Evolutionary conservation across 2,113 vertebrate genomes (phyloP).

Genomic region (Heptranchias perlo): DNA sequence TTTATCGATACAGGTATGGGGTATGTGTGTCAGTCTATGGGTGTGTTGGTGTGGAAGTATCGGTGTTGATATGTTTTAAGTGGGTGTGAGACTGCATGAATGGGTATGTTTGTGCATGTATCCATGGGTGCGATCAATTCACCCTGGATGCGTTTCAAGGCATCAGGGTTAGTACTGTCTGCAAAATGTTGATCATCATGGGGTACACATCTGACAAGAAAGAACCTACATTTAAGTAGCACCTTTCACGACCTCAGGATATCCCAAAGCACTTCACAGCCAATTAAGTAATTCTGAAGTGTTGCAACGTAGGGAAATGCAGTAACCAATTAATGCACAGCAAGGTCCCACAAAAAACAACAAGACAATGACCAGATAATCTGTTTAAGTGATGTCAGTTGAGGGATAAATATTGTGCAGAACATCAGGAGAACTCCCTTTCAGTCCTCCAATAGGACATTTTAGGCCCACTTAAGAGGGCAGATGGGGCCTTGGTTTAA

Average conservation of each 20-base stretch:
- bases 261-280: background rate
- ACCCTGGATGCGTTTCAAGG: background rate
- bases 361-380: background rate
- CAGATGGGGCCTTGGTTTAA: background rate
- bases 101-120: background rate
- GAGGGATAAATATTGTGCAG: background rate
- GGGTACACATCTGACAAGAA: background rate
- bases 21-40: background rate
- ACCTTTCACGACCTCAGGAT: background rate
- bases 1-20: background rate
- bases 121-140: background rate
- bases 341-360: background rate
- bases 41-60: background rate
- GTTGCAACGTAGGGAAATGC: background rate
- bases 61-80: background rate
- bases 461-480: background rate
- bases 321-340: background rate
- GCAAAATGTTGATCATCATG: background rate
- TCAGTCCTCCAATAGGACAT: background rate
- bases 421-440: background rate
- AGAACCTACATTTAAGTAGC: background rate
- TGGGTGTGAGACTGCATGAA: background rate
- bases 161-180: background rate
- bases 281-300: background rate
- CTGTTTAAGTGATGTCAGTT: background rate